Conservation (phyloP, 2,888 invertebrate species). For the Siphlonurus alternatus region DNA sequence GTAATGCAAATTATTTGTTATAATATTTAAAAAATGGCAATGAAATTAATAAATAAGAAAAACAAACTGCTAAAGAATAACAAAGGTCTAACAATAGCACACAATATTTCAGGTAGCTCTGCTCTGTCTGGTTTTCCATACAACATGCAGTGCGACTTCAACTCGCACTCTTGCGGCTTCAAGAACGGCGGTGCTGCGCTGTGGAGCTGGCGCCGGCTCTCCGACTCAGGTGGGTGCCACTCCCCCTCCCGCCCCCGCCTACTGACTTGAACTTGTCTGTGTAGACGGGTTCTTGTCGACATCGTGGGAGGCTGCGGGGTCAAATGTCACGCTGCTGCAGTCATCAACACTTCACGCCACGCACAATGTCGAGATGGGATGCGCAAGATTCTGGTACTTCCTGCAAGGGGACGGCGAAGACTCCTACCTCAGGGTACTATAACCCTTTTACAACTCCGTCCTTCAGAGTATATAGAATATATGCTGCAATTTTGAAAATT, state of each 20-base stretch:
- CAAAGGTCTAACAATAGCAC: too few species aligned
- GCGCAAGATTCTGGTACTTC: conserved; percentile 17
- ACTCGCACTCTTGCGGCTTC: conserved; percentile 19
- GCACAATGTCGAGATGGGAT: conserved; percentile 15
- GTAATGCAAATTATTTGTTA: too few species aligned
- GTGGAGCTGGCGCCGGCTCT: conserved; percentile 18
- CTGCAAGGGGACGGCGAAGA: conserved; percentile 14
- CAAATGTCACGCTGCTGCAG: neutral
- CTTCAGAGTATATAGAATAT: too few species aligned
- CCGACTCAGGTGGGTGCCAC: conserved; percentile 14
- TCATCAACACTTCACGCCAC: neutral
- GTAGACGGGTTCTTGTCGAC: neutral
- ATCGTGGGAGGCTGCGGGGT: neutral
- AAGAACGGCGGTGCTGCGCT: conserved; percentile 17
- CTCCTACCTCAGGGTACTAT: neutral
- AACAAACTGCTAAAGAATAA: too few species aligned
- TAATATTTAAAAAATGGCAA: too few species aligned
- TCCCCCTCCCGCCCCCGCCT: neutral
- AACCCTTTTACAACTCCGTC: too few species aligned
- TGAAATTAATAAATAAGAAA: too few species aligned
- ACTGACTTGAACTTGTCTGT: neutral
- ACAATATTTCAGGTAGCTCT: conserved; percentile 16
- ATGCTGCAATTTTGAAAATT: too few species aligned
- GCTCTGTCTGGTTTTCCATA: conserved; percentile 17
- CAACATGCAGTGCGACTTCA: conserved; percentile 18